phyloP scores from a whole-genome alignment of 2,888 invertebrate species.

The Drosophila acutilabella region DNA sequence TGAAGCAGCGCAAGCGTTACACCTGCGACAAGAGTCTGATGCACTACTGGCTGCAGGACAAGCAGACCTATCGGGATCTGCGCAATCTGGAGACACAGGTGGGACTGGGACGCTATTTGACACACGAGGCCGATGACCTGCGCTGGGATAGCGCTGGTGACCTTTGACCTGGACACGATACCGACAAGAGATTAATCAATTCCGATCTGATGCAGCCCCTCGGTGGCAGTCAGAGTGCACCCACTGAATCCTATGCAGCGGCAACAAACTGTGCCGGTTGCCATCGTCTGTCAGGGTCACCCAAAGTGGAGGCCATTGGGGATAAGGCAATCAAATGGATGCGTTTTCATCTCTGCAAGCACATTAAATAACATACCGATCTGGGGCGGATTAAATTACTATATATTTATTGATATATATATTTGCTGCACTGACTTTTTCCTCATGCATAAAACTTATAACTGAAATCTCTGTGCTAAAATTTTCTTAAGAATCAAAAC shows the following conservation, averaged over 20 bases:
- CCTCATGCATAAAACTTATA: slow-evolving; percentile 31
- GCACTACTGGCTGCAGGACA: slow-evolving; percentile 98
- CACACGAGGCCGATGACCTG: slow-evolving; percentile 97
- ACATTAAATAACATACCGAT: slow-evolving; percentile 77
- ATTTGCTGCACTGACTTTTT: slow-evolving; percentile 21
- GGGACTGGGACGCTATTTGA: slow-evolving; percentile 92
- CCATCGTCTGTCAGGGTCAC: slow-evolving; percentile 80
- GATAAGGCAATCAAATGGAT: slow-evolving; percentile 85
- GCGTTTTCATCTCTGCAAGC: slow-evolving; percentile 84
- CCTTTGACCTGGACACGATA: slow-evolving; percentile 82
- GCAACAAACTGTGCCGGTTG: slow-evolving; percentile 76
- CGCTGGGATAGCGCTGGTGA: slow-evolving; percentile 89
- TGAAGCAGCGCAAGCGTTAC: slow-evolving; percentile 96
- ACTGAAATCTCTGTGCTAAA: slow-evolving; percentile 71
- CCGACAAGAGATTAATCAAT: slow-evolving; percentile 6
- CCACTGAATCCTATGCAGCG: slow-evolving; percentile 61
- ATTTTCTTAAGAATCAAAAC: slow-evolving; percentile 72
- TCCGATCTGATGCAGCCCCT: slow-evolving; percentile 46
- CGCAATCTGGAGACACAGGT: slow-evolving; percentile 90
- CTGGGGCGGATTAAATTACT: not conserved
- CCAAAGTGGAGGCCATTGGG: slow-evolving; percentile 84
- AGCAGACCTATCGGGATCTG: slow-evolving; percentile 97
- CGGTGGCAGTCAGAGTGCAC: slow-evolving; percentile 48
- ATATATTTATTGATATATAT: not conserved
- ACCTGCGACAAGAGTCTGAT: slow-evolving; percentile 98